Evolutionary conservation across 1,140 invertebrate genomes (phyloP).

Genomic region (Cataglyphis hispanica): DNA sequence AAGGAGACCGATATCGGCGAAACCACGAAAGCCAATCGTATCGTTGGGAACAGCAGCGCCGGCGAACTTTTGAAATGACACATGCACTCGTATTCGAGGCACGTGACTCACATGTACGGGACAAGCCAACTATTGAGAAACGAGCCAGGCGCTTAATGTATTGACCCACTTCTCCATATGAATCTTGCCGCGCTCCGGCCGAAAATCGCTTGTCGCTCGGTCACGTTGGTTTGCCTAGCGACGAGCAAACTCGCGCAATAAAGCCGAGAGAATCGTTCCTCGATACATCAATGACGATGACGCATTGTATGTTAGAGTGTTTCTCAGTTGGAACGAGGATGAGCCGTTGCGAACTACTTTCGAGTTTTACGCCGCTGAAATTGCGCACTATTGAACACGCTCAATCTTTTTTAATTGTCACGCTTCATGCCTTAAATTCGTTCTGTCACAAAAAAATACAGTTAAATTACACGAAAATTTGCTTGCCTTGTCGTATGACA

Average conservation of each 20-base stretch:
- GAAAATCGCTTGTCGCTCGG: conserved; percentile 57
- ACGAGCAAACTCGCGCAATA: conserved; percentile 64
- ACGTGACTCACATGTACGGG: conserved; percentile 67
- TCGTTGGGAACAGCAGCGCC: conserved; percentile 29
- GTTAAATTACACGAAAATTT: conserved; percentile 38
- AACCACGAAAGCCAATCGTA: conserved; percentile 65
- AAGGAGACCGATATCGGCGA: conserved; percentile 54
- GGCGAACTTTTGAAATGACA: conserved; percentile 70
- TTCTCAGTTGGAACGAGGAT: conserved; percentile 35
- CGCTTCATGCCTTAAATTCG: conserved; percentile 49
- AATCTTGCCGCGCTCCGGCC: conserved; percentile 68
- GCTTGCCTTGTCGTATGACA: conserved; percentile 20
- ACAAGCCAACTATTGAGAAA: conserved; percentile 64
- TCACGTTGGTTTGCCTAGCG: conserved; percentile 57
- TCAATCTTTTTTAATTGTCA: conserved; percentile 60
- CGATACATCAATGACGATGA: conserved; percentile 27
- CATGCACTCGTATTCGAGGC: conserved; percentile 70
- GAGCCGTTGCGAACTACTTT: conserved; percentile 40
- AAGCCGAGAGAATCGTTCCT: conserved; percentile 59
- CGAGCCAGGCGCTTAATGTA: conserved; percentile 75
- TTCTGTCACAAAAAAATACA: conserved; percentile 42
- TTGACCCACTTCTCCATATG: conserved; percentile 76
- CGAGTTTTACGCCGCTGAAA: conserved; percentile 53
- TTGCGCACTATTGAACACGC: conserved; percentile 56
- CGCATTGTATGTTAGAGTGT: conserved; percentile 44